phyloP scores from a whole-genome alignment of 2,888 invertebrate species.

The Liopterus haemorrhoidalis region DNA sequence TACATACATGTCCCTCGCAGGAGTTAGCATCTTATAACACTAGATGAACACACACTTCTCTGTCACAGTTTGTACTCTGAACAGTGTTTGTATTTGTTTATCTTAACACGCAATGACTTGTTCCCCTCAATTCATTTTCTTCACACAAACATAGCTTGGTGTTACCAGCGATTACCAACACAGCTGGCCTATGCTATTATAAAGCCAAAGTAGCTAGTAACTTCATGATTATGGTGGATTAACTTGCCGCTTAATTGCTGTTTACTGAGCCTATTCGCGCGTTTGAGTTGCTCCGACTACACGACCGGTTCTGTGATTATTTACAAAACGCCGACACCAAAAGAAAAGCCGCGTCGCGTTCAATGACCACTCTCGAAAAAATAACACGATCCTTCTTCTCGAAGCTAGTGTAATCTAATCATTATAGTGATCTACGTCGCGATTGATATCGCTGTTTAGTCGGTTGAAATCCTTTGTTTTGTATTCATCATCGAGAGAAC shows the following conservation, averaged over 20 bases:
- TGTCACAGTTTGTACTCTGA: no score
- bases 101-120: background rate
- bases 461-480: no score
- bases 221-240: slow-evolving; percentile 46
- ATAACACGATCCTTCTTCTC: no score
- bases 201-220: slow-evolving; percentile 47
- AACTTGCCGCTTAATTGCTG: slow-evolving; percentile 48
- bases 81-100: slow-evolving; percentile 1
- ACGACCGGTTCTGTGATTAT: slow-evolving; percentile 45
- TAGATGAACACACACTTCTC: no score
- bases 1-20: no score
- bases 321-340: slow-evolving; percentile 44
- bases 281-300: slow-evolving; percentile 45
- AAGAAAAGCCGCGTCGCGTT: slow-evolving; percentile 38
- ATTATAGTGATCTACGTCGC: no score
- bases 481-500: no score
- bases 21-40: no score
- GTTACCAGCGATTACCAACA: slow-evolving; percentile 42
- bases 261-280: slow-evolving; percentile 47
- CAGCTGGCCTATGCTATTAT: slow-evolving; percentile 44
- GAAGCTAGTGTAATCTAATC: no score
- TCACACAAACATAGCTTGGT: no score
- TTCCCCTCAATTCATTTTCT: background rate
- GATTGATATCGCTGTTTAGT: no score
- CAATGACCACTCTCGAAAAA: no score